phyloP scores from a whole-genome alignment of 2,113 vertebrate species.

The Vanacampus margaritifer region DNA sequence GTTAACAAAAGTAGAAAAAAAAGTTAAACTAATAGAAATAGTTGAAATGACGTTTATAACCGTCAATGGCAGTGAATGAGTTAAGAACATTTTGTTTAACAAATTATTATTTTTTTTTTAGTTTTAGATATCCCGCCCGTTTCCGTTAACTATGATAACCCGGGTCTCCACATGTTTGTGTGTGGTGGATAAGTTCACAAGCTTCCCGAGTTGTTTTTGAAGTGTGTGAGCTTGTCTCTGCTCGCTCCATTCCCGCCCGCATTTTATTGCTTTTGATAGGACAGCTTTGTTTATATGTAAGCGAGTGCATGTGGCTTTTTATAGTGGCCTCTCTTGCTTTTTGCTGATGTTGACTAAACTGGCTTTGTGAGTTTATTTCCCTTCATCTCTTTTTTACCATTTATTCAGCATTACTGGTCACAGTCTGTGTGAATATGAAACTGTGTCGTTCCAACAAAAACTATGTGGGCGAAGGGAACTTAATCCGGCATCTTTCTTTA shows the following conservation, averaged over 20 bases:
- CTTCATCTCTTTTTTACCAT: not conserved
- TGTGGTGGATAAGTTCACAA: constrained; percentile 21
- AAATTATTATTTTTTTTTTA: too few species aligned
- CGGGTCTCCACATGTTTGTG: constrained; percentile 10
- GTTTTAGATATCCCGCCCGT: too few species aligned
- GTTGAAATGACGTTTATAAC: too few species aligned
- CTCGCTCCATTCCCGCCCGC: not conserved
- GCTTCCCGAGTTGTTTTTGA: constrained; percentile 18
- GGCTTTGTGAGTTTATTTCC: too few species aligned
- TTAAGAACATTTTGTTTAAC: too few species aligned
- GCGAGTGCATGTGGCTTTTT: not conserved
- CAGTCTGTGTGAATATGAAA: not conserved
- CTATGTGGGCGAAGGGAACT: not conserved
- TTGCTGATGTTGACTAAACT: not conserved
- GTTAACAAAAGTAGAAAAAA: too few species aligned
- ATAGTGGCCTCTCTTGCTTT: not conserved
- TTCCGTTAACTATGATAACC: too few species aligned
- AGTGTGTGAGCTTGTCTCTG: constrained; percentile 8
- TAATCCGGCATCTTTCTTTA: not conserved
- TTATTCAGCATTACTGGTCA: not conserved
- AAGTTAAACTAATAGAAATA: too few species aligned
- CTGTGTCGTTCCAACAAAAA: not conserved
- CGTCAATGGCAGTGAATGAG: too few species aligned
- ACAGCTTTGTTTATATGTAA: constrained; percentile 5
- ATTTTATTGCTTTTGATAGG: constrained; percentile 28